These are phyloP conservation scores for Cataglyphis altisquamis DNA, from an alignment of 2,888 invertebrate species.

Conservation along the genomic window DNA sequence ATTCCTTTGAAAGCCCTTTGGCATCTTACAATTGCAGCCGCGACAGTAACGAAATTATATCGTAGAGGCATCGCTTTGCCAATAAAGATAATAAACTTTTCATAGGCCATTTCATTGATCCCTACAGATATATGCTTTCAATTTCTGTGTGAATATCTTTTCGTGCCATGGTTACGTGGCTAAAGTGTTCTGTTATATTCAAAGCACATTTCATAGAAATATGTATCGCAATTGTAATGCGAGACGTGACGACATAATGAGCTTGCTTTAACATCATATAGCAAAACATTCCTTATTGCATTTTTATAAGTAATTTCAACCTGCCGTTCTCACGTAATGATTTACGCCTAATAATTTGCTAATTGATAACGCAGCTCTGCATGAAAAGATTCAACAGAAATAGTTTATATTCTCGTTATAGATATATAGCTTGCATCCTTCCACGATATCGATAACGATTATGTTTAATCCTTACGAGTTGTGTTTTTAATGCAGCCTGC, in stretches of 20 bases:
- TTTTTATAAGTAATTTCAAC: slow-evolving; percentile 23
- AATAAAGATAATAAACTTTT: slow-evolving; percentile 20
- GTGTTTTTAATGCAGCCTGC: slow-evolving; percentile 62
- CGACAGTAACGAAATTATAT: slow-evolving; percentile 4
- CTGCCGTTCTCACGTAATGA: neutral
- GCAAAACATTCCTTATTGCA: neutral
- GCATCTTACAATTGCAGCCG: slow-evolving; percentile 35
- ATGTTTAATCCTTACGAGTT: slow-evolving; percentile 33
- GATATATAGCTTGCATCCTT: neutral
- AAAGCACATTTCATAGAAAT: slow-evolving; percentile 39
- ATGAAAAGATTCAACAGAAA: neutral
- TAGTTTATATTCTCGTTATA: neutral
- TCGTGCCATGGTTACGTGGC: neutral
- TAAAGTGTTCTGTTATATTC: neutral
- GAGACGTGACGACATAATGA: slow-evolving; percentile 28
- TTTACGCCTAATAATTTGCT: slow-evolving; percentile 38
- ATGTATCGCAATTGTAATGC: slow-evolving; percentile 23
- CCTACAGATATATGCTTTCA: neutral
- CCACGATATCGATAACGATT: slow-evolving; percentile 36
- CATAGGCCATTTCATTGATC: neutral
- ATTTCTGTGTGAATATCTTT: slow-evolving; percentile 15
- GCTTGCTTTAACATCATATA: slow-evolving; percentile 7
- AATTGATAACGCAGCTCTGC: slow-evolving; percentile 16
- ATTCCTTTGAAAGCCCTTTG: slow-evolving; percentile 1
- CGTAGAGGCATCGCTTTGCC: slow-evolving; percentile 31